A percentile compares a stretch with the other conserved stretches of the same genome.
Evolutionary conservation across 2,888 invertebrate species (phyloP).

Genomic region (Prenolepis imparis): DNA sequence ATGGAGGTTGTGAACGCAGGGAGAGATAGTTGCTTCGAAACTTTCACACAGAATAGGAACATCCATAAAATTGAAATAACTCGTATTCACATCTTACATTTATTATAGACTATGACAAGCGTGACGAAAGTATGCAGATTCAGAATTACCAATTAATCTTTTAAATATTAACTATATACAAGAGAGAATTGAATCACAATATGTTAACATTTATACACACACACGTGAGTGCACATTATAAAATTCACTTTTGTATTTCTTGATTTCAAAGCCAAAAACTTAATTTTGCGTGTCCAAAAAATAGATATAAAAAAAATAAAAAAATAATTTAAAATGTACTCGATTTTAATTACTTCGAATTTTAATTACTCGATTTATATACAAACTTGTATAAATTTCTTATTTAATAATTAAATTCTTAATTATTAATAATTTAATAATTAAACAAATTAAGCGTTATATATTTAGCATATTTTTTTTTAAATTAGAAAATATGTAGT

Average conservation of each 20-base stretch:
- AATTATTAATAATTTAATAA: not conserved
- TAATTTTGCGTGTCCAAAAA: not conserved
- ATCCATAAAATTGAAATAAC: conserved; percentile 40
- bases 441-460: not conserved
- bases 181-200: not conserved
- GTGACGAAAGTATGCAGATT: not conserved
- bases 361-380: no score
- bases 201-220: no score
- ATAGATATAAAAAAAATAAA: no score
- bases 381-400: not conserved
- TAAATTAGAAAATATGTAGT: not conserved
- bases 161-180: not conserved
- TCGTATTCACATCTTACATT: conserved; percentile 2
- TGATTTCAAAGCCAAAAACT: not conserved
- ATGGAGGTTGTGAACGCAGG: not conserved
- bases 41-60: conserved; percentile 20
- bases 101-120: not conserved
- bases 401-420: not conserved
- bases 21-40: conserved; percentile 25
- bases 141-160: not conserved
- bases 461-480: not conserved
- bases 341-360: no score
- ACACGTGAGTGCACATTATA: no score
- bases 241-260: no score
- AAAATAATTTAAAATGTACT: not conserved